These are phyloP conservation scores for Falco concolor DNA, from an alignment of 2,797 vertebrate genomes.

Conservation along the genomic window DNA sequence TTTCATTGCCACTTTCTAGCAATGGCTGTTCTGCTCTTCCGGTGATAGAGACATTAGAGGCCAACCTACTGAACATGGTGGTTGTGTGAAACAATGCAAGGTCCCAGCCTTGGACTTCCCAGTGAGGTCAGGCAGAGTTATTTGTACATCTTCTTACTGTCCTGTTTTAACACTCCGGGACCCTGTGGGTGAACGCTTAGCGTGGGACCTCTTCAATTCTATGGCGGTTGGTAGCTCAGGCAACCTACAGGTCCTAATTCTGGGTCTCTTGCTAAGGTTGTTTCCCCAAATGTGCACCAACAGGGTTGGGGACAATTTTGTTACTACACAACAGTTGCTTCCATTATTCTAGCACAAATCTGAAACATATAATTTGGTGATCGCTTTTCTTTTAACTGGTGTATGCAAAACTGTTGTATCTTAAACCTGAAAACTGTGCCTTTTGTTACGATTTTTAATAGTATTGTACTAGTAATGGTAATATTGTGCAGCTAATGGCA, in stretches of 20 bases:
- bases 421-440: background rate
- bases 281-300: background rate
- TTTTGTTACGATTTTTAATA: background rate
- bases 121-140: background rate
- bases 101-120: background rate
- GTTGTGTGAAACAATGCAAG: background rate
- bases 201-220: background rate
- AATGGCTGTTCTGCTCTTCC: background rate
- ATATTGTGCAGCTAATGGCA: conserved; percentile 28
- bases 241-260: background rate
- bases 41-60: background rate
- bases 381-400: background rate
- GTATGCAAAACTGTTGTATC: background rate
- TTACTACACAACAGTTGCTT: background rate
- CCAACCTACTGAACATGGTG: background rate
- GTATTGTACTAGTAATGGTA: background rate
- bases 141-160: background rate
- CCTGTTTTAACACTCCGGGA: background rate
- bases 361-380: background rate
- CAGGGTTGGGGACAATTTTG: background rate
- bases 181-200: background rate
- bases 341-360: background rate
- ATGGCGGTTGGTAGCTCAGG: background rate
- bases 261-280: background rate
- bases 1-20: background rate